phyloP scores from a whole-genome alignment of 2,888 invertebrate genomes.

The Diplazon laetatorius region DNA sequence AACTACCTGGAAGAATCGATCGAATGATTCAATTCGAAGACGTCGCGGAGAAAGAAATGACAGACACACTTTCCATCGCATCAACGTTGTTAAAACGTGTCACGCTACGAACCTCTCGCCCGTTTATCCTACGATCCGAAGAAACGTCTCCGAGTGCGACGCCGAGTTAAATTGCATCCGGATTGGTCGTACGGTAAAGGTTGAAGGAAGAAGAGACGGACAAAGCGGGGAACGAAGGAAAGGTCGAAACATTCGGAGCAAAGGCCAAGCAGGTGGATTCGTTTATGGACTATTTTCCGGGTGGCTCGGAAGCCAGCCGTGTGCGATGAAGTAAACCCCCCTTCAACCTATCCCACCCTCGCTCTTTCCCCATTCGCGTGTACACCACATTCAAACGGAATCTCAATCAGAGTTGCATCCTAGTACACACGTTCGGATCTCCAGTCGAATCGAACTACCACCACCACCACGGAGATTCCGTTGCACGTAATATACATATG shows the following conservation, averaged over 20 bases:
- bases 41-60: neutral
- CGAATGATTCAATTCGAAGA: neutral
- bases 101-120: neutral
- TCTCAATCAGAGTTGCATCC: constrained; percentile 27
- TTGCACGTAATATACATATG: too few species aligned
- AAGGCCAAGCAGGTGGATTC: constrained; percentile 52
- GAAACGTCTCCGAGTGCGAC: constrained; percentile 30
- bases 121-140: neutral
- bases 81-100: constrained; percentile 6
- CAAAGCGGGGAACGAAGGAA: constrained; percentile 17
- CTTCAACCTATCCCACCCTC: too few species aligned
- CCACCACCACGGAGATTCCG: constrained; percentile 19
- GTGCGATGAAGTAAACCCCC: neutral
- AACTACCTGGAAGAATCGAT: neutral
- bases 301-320: constrained; percentile 19
- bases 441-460: constrained; percentile 1
- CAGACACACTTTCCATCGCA: neutral
- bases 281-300: constrained; percentile 48
- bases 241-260: constrained; percentile 37
- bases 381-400: constrained; percentile 32
- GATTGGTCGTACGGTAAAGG: constrained; percentile 21
- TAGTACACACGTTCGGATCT: neutral
- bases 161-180: constrained; percentile 53
- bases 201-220: too few species aligned
- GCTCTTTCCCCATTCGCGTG: too few species aligned